Percentiles rank a stretch among this genome's conserved stretches.
Conservation (phyloP, 2,113 vertebrate genomes). For the Proterorhinus semilunaris region DNA sequence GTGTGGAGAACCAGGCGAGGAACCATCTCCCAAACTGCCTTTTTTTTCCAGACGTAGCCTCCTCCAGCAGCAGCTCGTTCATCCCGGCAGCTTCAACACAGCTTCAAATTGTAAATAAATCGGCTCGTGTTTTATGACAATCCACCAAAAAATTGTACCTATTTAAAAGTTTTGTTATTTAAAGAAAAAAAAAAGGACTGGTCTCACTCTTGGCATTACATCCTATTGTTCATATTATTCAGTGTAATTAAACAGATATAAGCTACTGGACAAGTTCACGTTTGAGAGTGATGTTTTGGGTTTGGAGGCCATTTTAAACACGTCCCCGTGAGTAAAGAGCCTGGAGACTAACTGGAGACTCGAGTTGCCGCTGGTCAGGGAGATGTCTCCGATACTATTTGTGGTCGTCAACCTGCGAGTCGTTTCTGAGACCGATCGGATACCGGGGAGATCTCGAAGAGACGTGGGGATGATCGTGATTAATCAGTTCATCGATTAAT, state of each 20-base stretch:
- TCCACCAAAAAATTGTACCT: conserved; percentile 53
- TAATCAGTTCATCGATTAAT: no score
- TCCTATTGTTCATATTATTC: conserved; percentile 37
- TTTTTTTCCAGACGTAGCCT: conserved; percentile 26
- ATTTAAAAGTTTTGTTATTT: conserved; percentile 67
- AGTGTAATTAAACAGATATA: conserved; percentile 55
- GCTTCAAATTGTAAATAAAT: background rate
- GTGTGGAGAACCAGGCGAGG: no score
- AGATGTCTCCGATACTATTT: no score
- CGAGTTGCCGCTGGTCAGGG: no score
- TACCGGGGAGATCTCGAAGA: no score
- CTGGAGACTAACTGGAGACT: no score
- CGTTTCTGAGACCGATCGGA: no score
- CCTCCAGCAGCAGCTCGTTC: conserved; percentile 22
- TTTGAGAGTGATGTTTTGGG: background rate
- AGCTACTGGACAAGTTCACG: conserved; percentile 51
- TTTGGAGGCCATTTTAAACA: background rate
- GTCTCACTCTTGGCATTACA: conserved; percentile 52
- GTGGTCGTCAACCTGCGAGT: no score
- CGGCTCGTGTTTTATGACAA: conserved; percentile 57
- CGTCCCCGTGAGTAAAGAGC: no score
- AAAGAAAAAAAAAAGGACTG: conserved; percentile 48
- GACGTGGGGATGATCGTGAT: no score
- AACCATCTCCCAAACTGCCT: conserved; percentile 28
- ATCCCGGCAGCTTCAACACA: conserved; percentile 47